phyloP scores from a whole-genome alignment of 1,140 invertebrate genomes.

The Drosophila bifasciata region DNA sequence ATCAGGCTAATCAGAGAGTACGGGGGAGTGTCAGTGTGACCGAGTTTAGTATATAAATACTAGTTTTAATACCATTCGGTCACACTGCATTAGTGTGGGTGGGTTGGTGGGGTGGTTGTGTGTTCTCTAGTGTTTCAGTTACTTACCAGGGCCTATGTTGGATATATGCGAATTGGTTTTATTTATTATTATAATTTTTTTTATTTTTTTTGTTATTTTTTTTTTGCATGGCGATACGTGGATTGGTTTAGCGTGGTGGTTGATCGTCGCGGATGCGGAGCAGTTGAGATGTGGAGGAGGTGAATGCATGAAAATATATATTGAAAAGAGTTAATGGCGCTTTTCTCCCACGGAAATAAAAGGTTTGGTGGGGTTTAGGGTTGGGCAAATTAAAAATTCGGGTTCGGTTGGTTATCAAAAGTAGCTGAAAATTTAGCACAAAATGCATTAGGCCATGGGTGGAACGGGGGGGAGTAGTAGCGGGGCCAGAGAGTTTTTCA shows the following conservation, averaged over 20 bases:
- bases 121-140: background rate
- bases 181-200: constrained; percentile 12
- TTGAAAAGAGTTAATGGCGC: constrained; percentile 32
- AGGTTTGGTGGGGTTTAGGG: too few species aligned
- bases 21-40: background rate
- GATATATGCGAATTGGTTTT: constrained; percentile 28
- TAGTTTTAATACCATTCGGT: too few species aligned
- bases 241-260: constrained; percentile 31
- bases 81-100: too few species aligned
- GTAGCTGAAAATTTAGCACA: constrained; percentile 3
- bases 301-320: constrained; percentile 56
- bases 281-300: constrained; percentile 33
- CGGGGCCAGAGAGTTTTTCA: too few species aligned
- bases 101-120: background rate
- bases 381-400: background rate
- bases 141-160: constrained; percentile 56
- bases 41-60: too few species aligned
- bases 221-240: constrained; percentile 48
- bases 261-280: constrained; percentile 34
- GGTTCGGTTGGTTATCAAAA: background rate
- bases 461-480: too few species aligned
- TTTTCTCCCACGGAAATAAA: background rate
- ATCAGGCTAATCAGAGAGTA: constrained; percentile 5
- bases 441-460: too few species aligned
- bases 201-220: constrained; percentile 7